A percentile compares a stretch with the other conserved stretches of the same genome.
These are phyloP conservation scores for Diaphora mendica DNA, from an alignment of 2,888 invertebrate genomes.

Conservation along the genomic window DNA sequence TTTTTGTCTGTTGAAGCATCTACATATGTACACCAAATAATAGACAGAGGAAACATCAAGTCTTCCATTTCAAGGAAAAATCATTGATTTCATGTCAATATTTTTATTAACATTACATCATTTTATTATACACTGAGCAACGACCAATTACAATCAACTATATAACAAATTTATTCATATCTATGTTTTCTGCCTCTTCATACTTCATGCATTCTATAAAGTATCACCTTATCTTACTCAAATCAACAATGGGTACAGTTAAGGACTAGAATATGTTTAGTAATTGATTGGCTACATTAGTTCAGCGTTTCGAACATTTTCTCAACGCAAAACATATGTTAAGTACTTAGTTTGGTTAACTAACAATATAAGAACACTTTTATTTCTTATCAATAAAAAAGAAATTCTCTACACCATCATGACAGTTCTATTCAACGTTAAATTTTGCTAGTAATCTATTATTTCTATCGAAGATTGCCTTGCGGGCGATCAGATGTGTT, in stretches of 20 bases:
- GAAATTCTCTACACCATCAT: constrained; percentile 58
- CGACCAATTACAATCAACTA: constrained; percentile 62
- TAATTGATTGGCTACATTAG: constrained; percentile 50
- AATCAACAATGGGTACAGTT: constrained; percentile 38
- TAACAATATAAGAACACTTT: constrained; percentile 84
- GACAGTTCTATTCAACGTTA: constrained; percentile 57
- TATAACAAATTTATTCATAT: constrained; percentile 55
- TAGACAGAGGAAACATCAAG: constrained; percentile 41
- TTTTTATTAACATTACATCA: constrained; percentile 31
- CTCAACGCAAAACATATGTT: constrained; percentile 34
- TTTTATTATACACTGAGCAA: constrained; percentile 63
- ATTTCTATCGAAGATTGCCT: constrained; percentile 67
- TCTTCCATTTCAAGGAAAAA: constrained; percentile 36
- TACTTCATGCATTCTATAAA: constrained; percentile 48
- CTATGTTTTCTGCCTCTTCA: constrained; percentile 33
- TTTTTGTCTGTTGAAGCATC: constrained; percentile 27
- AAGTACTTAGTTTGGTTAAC: constrained; percentile 57
- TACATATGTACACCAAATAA: constrained; percentile 29
- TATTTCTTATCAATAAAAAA: constrained; percentile 72
- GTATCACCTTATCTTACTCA: constrained; percentile 43
- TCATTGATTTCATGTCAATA: constrained; percentile 28
- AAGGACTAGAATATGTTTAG: constrained; percentile 39
- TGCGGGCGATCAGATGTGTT: constrained; percentile 88
- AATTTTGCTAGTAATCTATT: constrained; percentile 54
- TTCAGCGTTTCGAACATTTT: constrained; percentile 35